Evolutionary conservation across 2,113 vertebrate genomes (phyloP).

Genomic region (Microcebus lehilahytsara): DNA sequence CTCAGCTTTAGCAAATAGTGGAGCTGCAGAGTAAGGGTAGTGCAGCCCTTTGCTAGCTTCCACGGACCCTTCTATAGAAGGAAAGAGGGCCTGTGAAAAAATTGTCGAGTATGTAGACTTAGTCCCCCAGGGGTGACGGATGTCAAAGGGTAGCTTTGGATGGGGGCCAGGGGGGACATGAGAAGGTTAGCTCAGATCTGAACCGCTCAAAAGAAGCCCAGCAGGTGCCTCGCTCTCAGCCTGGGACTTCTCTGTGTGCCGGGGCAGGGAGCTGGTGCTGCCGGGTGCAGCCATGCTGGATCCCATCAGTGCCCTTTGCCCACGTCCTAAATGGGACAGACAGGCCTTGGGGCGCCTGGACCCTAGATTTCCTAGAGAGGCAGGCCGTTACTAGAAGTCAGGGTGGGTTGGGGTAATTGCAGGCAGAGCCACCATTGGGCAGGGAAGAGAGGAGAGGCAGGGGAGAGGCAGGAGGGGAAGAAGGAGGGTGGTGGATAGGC

Average conservation of each 20-base stretch:
- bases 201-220: neutral
- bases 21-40: neutral
- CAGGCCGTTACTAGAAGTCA: neutral
- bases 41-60: neutral
- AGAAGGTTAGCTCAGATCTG: too few species aligned
- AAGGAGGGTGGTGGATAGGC: too few species aligned
- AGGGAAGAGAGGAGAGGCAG: neutral
- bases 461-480: neutral
- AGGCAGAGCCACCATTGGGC: neutral
- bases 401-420: neutral
- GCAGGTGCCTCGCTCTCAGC: rapidly evolving
- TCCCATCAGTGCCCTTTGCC: neutral
- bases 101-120: rapidly evolving
- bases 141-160: neutral
- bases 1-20: neutral
- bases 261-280: neutral
- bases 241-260: neutral
- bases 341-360: neutral
- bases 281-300: rapidly evolving
- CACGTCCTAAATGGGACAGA: neutral
- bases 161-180: neutral
- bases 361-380: neutral
- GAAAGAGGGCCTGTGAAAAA: neutral
- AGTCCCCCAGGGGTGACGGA: neutral
- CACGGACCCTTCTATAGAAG: neutral